A percentile compares a stretch with the other conserved stretches of the same genome.
These are phyloP conservation scores for Tor tambroides DNA, from an alignment of 2,113 vertebrate genomes.

Conservation along the genomic window DNA sequence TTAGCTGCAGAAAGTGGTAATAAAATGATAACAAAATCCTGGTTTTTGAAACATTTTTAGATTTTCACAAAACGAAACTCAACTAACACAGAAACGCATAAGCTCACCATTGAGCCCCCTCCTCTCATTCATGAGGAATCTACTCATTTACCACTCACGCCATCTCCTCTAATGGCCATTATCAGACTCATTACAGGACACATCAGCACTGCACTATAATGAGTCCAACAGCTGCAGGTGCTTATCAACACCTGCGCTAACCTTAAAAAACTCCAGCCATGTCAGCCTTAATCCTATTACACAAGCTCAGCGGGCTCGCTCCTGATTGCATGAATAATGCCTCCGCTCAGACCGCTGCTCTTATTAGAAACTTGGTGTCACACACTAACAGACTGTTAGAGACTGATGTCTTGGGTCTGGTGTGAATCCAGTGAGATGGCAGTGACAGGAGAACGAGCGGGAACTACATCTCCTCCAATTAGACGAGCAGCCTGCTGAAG, in stretches of 20 bases:
- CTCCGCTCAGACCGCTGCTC: neutral
- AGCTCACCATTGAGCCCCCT: neutral
- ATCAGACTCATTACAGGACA: constrained; percentile 33
- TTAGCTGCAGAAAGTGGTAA: neutral
- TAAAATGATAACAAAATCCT: neutral
- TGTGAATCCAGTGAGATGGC: neutral
- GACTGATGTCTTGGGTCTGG: constrained; percentile 10
- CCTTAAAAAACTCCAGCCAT: constrained; percentile 33
- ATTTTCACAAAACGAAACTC: neutral
- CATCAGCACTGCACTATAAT: constrained; percentile 5
- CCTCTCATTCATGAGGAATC: neutral
- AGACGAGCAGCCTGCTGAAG: constrained; percentile 2
- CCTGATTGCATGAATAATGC: constrained; percentile 61
- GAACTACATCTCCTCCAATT: constrained; percentile 34
- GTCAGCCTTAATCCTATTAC: constrained; percentile 46
- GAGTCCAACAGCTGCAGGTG: constrained; percentile 32
- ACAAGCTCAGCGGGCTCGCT: constrained; percentile 33
- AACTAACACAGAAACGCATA: neutral
- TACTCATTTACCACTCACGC: neutral
- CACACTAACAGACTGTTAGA: constrained; percentile 48
- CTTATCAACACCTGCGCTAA: constrained; percentile 55
- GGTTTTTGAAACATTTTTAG: no score
- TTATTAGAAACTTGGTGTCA: constrained; percentile 49
- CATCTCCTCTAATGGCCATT: constrained; percentile 25
- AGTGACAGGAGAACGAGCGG: neutral